Conservation (phyloP, 2,113 vertebrate genomes). For the Aptenodytes forsteri region DNA sequence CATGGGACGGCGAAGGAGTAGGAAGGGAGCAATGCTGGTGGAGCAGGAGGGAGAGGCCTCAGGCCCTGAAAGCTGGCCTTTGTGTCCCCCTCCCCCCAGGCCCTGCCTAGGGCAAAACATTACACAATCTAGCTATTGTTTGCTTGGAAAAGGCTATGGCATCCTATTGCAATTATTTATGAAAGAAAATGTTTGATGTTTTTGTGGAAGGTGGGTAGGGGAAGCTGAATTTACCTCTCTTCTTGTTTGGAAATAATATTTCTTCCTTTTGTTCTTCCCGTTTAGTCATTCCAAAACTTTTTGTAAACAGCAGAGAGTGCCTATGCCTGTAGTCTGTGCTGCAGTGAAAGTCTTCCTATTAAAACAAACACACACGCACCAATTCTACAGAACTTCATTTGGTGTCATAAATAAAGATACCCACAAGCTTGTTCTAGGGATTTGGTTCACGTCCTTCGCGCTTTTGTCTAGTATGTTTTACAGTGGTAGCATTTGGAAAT, state of each 20-base stretch:
- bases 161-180: conserved; percentile 93
- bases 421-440: not conserved
- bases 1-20: not conserved
- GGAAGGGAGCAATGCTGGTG: not conserved
- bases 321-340: not conserved
- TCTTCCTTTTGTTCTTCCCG: conserved; percentile 16
- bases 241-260: not conserved
- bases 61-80: conserved; percentile 79
- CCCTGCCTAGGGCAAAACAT: conserved; percentile 78
- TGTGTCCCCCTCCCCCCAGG: conserved; percentile 71
- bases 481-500: not conserved
- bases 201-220: conserved; percentile 68
- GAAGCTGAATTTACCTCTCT: conserved; percentile 56
- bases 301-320: not conserved
- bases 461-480: conserved; percentile 13
- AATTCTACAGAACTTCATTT: not conserved
- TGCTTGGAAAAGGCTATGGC: conserved; percentile 73
- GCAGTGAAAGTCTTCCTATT: not conserved
- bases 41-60: conserved; percentile 12
- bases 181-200: conserved; percentile 88
- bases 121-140: conserved; percentile 88
- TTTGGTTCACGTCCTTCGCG: not conserved
- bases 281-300: not conserved
- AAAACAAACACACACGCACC: not conserved
- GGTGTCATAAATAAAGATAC: not conserved